Base-by-base conservation (phyloP, 2,797 vertebrate genomes). In the Syncerus caffer region DNA sequence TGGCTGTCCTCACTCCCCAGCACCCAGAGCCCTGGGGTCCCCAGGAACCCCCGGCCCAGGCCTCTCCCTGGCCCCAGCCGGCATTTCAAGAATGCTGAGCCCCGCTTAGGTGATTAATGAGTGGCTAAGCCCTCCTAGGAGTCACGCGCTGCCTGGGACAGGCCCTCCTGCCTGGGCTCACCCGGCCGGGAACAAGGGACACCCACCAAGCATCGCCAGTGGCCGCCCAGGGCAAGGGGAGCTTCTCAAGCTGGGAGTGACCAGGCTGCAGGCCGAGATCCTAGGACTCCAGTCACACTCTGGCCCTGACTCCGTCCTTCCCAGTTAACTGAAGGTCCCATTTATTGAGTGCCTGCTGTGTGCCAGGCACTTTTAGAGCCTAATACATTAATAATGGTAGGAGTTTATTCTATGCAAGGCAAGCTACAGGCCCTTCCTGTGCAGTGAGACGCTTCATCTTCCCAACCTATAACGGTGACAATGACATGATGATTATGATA, bases 101-200 rank as follows among this genome's bases (percentile, higher is more conserved):
- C 97, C 98, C 98, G 98, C 98, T 99, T 98, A 99, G 98, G 98
- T 98, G 98, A 98, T 99, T 99, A 99, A 99, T 98, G 97, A 98
- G 96, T 97, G 71, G 98, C 98, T 99, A 98, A 98, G 96, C 90
- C 98, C 96, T 97, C 97, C 98, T 96, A 91, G 55, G 98, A 98
- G 98, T 99, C 99, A 99, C 98, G 98, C 98, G 99, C 98, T 98
- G 97, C 98, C 85, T 27, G 92, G 0, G 4, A 97, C 96, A 82
- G 94, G 94, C 96, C 93, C 85, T 92, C 95, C 89, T 0, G 42
- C 71, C 97, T 89, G 57, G 10, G 91, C 89, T 94, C 97, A 78
- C 95, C 87, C 4, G 13, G 90, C 74, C 6, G 2, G 53, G 67
- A 67, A 42, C 58, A 50, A 19, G 85, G 82, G 96, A 97, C 64